Base-by-base conservation (phyloP, 2,113 vertebrate genomes). In the Hoplias malabaricus region DNA sequence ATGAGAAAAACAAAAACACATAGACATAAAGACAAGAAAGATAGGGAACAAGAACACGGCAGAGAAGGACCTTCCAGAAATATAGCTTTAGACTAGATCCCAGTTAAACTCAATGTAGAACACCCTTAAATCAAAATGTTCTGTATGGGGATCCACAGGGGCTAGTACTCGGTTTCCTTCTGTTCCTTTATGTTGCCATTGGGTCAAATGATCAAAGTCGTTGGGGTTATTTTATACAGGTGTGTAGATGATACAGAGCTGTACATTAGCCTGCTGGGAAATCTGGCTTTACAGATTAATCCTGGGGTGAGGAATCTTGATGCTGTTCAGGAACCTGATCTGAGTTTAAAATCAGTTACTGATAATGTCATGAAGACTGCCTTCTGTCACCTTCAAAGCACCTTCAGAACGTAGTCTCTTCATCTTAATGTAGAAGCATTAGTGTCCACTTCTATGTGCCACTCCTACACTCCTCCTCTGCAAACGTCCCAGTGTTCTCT, bases 241-340 rank as follows among this genome's bases (percentile, higher is more conserved):
- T 59, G 13, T 29, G 25, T 27, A 29, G 54, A 10, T 57, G 56
- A 31, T 59, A 16, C 6, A 56, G 5, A 54, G n/a, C 5, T 54
- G n/a, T 54, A 54, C n/a, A 56, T 56, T 11, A 23, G n/a, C 10
- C 53, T 56, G 21, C 53, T 56, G 53, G 53, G 53, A 56, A 56
- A 56, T 56, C 53, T 56, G 53, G 53, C 53, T 56, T 56, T 56
- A 56, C 53, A 56, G 53, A 56, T 56, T 23, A 56, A 10, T 23
- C 53, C 53, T 56, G 54, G 14, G 54, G 27, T 56, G 48, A 53
- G 48, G 48, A 53, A 53, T 53, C 48, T 53, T 53, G 48, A n/a
- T 53, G 53, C 25, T 23, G 25, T 56, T 23, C 53, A 11, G 53
- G 53, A 56, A 23, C 23, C 21, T 23, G 53, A 25, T 21, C 53